Evolutionary conservation across 2,888 invertebrate species (phyloP).

Genomic region (Orthosia gothica): DNA sequence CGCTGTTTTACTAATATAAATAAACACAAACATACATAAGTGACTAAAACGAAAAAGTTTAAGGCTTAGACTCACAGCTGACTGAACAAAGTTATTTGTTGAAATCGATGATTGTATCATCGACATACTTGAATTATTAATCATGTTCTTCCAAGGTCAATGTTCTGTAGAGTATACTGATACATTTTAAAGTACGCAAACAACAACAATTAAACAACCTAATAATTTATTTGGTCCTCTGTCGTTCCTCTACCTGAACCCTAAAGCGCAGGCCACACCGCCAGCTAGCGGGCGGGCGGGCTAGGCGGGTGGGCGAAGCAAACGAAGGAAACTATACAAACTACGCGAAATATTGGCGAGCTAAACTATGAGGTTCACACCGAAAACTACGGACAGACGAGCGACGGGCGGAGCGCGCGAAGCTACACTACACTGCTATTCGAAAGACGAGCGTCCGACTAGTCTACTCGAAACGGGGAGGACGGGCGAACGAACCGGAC

Average conservation of each 20-base stretch:
- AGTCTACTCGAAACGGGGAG: no score
- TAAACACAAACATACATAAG: neutral
- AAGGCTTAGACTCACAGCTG: neutral
- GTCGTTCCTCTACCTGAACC: neutral
- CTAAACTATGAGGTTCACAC: no score
- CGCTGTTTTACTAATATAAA: neutral
- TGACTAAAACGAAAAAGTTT: neutral
- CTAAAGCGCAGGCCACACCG: no score
- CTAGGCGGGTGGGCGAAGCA: no score
- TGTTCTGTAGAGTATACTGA: neutral
- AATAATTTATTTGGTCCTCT: neutral
- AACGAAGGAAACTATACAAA: no score
- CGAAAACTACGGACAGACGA: no score
- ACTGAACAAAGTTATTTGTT: neutral
- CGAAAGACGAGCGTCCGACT: no score
- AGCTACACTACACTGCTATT: no score
- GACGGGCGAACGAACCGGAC: no score
- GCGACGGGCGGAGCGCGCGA: no score
- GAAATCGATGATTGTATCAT: neutral
- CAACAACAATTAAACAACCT: neutral
- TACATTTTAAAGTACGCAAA: constrained; percentile 3
- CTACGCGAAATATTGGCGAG: no score
- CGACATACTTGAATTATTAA: neutral
- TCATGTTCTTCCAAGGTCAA: neutral
- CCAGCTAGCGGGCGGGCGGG: no score